phyloP scores from a whole-genome alignment of 2,113 vertebrate genomes.

The Equus quagga region DNA sequence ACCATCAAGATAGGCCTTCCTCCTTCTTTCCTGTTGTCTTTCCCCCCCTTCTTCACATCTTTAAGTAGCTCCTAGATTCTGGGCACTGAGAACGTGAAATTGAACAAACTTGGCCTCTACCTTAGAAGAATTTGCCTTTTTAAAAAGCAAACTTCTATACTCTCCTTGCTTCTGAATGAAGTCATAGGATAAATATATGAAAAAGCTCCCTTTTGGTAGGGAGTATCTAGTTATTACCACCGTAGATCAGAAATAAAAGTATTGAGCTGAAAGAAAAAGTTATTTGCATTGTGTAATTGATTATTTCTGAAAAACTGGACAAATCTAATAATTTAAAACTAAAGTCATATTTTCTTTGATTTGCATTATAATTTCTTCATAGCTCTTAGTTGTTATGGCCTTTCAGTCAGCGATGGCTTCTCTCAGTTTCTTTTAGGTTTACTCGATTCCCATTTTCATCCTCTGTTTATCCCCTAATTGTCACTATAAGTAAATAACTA shows the following conservation, averaged over 20 bases:
- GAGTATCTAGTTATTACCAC: background rate
- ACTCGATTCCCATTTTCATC: background rate
- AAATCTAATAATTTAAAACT: background rate
- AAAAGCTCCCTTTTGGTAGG: background rate
- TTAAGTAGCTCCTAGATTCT: background rate
- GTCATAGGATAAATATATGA: background rate
- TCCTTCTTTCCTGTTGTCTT: background rate
- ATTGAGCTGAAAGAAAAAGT: background rate
- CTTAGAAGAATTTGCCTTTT: background rate
- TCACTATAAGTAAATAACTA: background rate
- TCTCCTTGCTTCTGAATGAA: background rate
- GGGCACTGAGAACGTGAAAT: background rate
- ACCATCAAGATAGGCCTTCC: background rate
- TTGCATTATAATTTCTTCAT: background rate
- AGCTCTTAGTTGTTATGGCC: background rate
- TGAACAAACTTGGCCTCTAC: background rate
- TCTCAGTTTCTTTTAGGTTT: background rate
- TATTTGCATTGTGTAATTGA: background rate
- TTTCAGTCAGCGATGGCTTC: background rate
- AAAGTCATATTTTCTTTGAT: background rate
- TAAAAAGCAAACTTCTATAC: background rate
- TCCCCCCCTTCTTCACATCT: background rate
- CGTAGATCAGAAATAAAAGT: background rate
- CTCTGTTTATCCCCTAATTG: background rate
- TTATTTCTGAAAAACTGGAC: constrained; percentile 1